These are phyloP conservation scores for Pelochelys cantorii DNA, from an alignment of 2,797 vertebrate genomes.

Conservation along the genomic window DNA sequence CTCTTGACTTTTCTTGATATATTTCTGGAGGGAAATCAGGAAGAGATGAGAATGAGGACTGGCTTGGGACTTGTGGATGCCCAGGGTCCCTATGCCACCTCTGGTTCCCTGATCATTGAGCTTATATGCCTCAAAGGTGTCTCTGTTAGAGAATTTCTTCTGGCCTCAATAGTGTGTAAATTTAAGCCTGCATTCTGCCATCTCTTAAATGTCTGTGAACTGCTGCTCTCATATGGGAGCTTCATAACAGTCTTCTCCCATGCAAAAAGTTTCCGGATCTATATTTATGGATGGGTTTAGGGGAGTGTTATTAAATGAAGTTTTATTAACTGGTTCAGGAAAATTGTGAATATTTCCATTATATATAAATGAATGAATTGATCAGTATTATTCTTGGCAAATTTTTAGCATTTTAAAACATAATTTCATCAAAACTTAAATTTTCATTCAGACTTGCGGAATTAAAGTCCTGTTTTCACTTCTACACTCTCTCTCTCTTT, in stretches of 20 bases:
- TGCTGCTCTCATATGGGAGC: background rate
- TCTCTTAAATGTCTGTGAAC: background rate
- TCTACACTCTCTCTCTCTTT: background rate
- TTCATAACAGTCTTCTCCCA: background rate
- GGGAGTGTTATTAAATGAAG: background rate
- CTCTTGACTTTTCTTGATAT: background rate
- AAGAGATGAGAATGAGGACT: background rate
- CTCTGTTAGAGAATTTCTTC: background rate
- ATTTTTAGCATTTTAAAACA: background rate
- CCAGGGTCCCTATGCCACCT: background rate
- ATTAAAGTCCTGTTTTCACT: background rate
- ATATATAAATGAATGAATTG: background rate
- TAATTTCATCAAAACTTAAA: background rate
- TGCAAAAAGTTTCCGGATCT: background rate
- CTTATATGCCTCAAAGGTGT: background rate
- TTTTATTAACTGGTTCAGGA: constrained; percentile 4
- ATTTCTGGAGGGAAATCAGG: background rate
- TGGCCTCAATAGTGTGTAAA: background rate
- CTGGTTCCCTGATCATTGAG: background rate
- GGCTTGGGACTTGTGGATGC: background rate
- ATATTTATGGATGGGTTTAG: background rate
- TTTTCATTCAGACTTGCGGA: background rate
- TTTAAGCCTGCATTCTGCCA: background rate
- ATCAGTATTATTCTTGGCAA: background rate
- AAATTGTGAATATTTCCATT: background rate